Percentiles rank a stretch among this genome's conserved stretches.
Conservation (phyloP, 1,140 invertebrate species). For the Diachasmimorpha longicaudata region DNA sequence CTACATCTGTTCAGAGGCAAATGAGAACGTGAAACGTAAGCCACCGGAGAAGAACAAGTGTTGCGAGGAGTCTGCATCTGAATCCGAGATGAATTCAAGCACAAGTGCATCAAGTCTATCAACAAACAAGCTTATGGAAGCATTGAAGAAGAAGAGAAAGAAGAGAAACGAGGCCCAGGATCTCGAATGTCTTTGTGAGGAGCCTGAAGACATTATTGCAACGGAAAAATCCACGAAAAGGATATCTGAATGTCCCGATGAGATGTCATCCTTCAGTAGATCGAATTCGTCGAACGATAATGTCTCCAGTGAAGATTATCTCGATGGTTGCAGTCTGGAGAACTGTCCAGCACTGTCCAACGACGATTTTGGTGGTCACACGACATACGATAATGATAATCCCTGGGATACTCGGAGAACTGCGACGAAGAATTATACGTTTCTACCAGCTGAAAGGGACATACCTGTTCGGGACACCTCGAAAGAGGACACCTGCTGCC, state of each 20-base stretch:
- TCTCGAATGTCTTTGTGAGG: not conserved
- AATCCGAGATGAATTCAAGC: conserved; percentile 19
- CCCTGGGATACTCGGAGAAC: not conserved
- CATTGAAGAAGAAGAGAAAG: conserved; percentile 6
- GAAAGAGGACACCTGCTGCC: not conserved
- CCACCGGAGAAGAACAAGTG: not conserved
- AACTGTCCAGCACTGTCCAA: not conserved
- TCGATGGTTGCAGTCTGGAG: not conserved
- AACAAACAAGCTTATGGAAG: conserved; percentile 32
- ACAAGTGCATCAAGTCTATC: conserved; percentile 27
- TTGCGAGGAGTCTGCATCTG: conserved; percentile 21
- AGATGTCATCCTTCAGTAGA: not conserved
- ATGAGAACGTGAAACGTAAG: conserved; percentile 30
- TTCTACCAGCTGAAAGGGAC: not conserved
- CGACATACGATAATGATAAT: not conserved
- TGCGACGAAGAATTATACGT: not conserved
- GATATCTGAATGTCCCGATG: not conserved
- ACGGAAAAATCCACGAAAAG: not conserved
- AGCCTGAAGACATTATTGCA: not conserved
- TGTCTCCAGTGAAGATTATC: not conserved
- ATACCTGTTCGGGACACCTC: not conserved
- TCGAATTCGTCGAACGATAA: not conserved
- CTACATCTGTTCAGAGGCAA: conserved; percentile 45
- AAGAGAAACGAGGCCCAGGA: not conserved
- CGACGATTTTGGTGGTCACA: not conserved